Percentiles rank a stretch among this genome's conserved stretches.
These are phyloP conservation scores for Aurelia sp. DNA, from an alignment of 30 jellyfish, hydroid and myxozoan genomes.

Conservation along the genomic window DNA sequence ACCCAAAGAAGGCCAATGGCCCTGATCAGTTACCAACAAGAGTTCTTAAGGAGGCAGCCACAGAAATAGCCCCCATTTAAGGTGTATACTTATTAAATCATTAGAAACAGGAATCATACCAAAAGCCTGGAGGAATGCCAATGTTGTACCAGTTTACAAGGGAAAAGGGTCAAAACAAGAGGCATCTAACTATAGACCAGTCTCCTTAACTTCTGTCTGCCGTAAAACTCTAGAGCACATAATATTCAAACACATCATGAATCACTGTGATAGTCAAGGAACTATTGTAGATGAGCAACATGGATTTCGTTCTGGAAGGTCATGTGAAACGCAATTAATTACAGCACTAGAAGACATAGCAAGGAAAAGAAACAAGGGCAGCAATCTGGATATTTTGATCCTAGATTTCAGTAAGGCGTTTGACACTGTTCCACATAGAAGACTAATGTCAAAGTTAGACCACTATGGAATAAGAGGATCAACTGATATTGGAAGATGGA, in stretches of 20 bases:
- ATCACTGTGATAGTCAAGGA: slow-evolving; percentile 26
- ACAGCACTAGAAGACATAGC: slow-evolving; percentile 75
- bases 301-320: slow-evolving; percentile 66
- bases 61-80: slow-evolving; percentile 51
- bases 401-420: slow-evolving; percentile 60
- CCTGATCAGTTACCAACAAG: slow-evolving; percentile 59
- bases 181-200: slow-evolving; percentile 24
- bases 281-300: slow-evolving; percentile 62
- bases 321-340: slow-evolving; percentile 70
- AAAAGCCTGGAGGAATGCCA: too few relatives aligned
- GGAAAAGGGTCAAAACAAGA: slow-evolving; percentile 64
- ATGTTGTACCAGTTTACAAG: too few relatives aligned
- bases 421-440: too few relatives aligned
- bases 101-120: slow-evolving; percentile 44
- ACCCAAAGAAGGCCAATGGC: slow-evolving; percentile 48
- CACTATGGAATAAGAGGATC: slow-evolving; percentile 60
- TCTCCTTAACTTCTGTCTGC: slow-evolving; percentile 15
- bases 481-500: slow-evolving; percentile 65
- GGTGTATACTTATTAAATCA: slow-evolving; percentile 23
- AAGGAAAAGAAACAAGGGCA: slow-evolving; percentile 67
- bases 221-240: slow-evolving; percentile 33
- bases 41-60: slow-evolving; percentile 62
- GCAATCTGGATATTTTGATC: slow-evolving; percentile 70
- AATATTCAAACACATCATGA: slow-evolving; percentile 23
- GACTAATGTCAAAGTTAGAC: slow-evolving; percentile 53